Evolutionary conservation across 2,113 vertebrate species (phyloP), one percentile per base, ranked within the genome.

Genomic region (Lophius piscatorius): DNA sequence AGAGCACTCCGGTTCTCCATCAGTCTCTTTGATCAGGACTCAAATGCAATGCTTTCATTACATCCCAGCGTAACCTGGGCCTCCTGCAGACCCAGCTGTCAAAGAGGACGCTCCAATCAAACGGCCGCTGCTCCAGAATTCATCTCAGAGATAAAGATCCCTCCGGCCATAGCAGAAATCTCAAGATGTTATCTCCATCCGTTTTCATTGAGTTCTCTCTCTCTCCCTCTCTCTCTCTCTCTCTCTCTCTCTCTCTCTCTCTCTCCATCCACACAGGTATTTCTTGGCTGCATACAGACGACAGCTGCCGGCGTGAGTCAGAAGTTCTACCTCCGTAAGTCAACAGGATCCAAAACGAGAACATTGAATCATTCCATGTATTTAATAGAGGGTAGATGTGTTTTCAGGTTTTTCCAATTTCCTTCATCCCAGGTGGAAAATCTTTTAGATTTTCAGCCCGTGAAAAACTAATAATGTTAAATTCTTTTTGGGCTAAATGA

Each of bases 201-300:
- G 40, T 70, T 74, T 76, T 73, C 78, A 87, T 81, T 82, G 74
- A 85, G 78, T 86, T 67, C 54, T 63, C 61, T 49, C 22, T 11
- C 74, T 57, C 56, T 74, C 60, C 49, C 64, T 56, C 50, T 46
- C 29, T 44, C 29, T 36, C 11, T 20, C 22, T n/a, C 46, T 72
- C n/a, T n/a, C n/a, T n/a, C n/a, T n/a, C n/a, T n/a, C n/a, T n/a
- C n/a, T 67, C 54, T 63, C 61, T 49, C 22, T 11, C 74, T 57
- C 56, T 74, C n/a, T 31, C 29, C 29, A 9, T 10, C 5, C 11
- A 10, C 12, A 44, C 21, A 24, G 11, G 41, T 44, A 14, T 31
- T 31, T 31, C 29, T 10, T 10, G 29, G 9, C 11, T 31, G 29
- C 29, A 31, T 9, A 2, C 5, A 9, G 24, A 26, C 39, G 42